A percentile compares a stretch with the other conserved stretches of the same genome.
Evolutionary conservation across 2,797 vertebrate species (phyloP).

Genomic region (Coreius guichenoti): DNA sequence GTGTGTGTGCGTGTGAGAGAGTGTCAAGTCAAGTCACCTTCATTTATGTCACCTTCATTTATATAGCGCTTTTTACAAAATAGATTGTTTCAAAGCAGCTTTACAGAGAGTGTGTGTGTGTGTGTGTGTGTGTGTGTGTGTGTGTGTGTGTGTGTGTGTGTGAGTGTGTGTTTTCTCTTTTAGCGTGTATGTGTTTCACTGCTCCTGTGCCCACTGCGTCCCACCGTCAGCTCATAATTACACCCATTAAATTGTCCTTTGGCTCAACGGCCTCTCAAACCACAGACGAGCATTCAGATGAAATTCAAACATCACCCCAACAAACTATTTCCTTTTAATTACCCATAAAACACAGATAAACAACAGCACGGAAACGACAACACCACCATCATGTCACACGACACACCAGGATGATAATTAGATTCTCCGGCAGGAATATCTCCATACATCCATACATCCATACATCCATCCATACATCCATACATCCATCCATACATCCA

Average conservation of each 20-base stretch:
- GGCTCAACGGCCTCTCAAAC: slow-evolving; percentile 11
- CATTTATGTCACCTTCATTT: no score
- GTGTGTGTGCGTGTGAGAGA: no score
- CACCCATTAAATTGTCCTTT: slow-evolving; percentile 24
- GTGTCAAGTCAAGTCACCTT: no score
- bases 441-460: no score
- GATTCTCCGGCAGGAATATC: not conserved
- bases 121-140: not conserved
- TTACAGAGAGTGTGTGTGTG: not conserved
- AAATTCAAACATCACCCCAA: slow-evolving; percentile 19
- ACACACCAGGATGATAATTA: not conserved
- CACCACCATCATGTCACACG: not conserved
- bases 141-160: not conserved
- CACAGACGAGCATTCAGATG: not conserved
- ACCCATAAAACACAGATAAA: slow-evolving; percentile 23
- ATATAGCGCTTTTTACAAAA: no score
- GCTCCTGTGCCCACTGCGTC: not conserved
- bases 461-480: no score
- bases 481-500: no score
- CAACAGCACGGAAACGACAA: not conserved
- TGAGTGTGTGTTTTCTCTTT: not conserved
- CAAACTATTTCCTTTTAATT: slow-evolving; percentile 15
- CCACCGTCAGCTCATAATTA: slow-evolving; percentile 31
- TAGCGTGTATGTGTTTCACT: not conserved
- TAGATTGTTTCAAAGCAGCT: no score